Conservation (phyloP, 2,888 invertebrate genomes). For the Phengaris arion region DNA sequence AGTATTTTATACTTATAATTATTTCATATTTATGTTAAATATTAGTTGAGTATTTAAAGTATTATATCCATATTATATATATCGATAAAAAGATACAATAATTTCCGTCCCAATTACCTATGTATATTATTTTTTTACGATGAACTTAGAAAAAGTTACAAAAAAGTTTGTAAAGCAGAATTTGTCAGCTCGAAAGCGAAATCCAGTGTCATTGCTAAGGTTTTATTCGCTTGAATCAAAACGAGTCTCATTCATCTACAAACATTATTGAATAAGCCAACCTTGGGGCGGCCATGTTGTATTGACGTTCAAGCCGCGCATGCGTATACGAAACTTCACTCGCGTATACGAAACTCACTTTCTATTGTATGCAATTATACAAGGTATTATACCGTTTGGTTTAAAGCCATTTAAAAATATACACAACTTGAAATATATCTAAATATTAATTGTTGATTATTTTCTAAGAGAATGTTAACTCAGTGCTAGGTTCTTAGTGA, state of each 20-base stretch:
- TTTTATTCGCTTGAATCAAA: slow-evolving; percentile 26
- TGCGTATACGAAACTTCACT: slow-evolving; percentile 14
- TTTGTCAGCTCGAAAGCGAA: slow-evolving; percentile 2
- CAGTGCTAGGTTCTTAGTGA: neutral
- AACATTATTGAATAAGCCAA: slow-evolving; percentile 16
- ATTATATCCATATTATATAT: too few relatives aligned
- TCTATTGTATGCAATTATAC: slow-evolving; percentile 30
- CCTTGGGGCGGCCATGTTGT: slow-evolving; percentile 24
- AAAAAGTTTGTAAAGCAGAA: neutral
- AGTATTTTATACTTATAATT: too few relatives aligned
- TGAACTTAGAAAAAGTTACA: neutral
- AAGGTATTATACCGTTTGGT: slow-evolving; percentile 11
- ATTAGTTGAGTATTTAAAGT: too few relatives aligned
- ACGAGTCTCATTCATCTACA: slow-evolving; percentile 26
- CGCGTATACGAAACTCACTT: slow-evolving; percentile 13
- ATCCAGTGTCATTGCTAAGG: slow-evolving; percentile 4
- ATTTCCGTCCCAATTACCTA: too few relatives aligned
- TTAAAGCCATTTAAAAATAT: slow-evolving; percentile 11
- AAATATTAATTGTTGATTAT: neutral
- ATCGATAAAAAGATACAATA: too few relatives aligned
- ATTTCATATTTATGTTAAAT: too few relatives aligned
- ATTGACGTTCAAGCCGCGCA: slow-evolving; percentile 20
- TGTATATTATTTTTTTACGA: too few relatives aligned
- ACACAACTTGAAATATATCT: neutral
- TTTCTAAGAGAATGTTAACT: neutral